Conservation (phyloP, 2,888 invertebrate genomes). For the Mystacides longicornis region DNA sequence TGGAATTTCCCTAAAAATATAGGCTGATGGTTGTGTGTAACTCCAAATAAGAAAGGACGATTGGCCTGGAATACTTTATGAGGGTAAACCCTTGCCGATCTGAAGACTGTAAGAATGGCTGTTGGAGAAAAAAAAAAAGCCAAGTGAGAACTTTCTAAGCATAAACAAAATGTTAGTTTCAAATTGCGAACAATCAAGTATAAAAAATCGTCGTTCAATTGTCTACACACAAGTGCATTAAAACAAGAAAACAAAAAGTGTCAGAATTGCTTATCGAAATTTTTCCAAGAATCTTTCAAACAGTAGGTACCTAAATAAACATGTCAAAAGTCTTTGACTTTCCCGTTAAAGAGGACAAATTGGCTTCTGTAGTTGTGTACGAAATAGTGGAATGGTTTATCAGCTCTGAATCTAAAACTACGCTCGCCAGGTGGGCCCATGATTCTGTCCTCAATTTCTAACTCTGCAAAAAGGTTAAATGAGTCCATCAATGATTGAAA, state of each 20-base stretch:
- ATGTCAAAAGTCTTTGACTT: neutral
- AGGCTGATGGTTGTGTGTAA: neutral
- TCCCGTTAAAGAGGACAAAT: neutral
- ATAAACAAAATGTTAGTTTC: no score
- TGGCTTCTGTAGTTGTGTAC: neutral
- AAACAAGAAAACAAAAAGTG: no score
- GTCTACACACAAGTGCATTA: no score
- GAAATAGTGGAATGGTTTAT: conserved; percentile 5
- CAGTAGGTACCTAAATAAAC: neutral
- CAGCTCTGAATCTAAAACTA: neutral
- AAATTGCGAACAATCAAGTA: no score
- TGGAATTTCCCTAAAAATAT: neutral
- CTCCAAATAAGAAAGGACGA: conserved; percentile 6
- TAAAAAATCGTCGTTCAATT: no score
- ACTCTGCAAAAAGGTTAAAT: neutral
- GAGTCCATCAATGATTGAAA: neutral
- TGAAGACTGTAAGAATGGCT: neutral
- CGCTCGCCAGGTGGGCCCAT: neutral
- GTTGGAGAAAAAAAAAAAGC: neutral
- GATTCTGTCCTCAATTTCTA: neutral
- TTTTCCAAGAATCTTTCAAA: no score
- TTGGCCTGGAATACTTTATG: conserved; percentile 4
- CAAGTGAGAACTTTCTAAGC: no score
- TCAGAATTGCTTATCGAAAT: no score
- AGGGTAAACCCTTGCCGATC: neutral